Base-by-base conservation (phyloP, 1,140 invertebrate species). In the Chironomus striatipennis region DNA sequence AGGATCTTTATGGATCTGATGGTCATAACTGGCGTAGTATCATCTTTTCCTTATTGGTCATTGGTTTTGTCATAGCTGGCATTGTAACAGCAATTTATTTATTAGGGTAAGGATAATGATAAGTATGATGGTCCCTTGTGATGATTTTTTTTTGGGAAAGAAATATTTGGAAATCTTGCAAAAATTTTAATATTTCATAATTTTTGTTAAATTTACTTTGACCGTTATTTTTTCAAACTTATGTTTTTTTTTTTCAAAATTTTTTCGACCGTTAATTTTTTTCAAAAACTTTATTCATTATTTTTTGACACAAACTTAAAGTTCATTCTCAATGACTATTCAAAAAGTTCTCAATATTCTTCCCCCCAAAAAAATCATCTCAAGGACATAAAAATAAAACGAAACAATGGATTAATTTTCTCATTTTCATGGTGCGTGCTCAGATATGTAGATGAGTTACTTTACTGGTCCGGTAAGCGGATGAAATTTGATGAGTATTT, bases 11-110 rank as follows among this genome's bases (percentile, higher is more conserved):
- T 79, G 86, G 86, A 72, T 90, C 90, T 76, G 91, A 92, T 83
- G 91, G 91, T 75, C 90, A 93, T 84, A 93, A 94, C 82, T 94
- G 92, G 92, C 87, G 90, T 81, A 92, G 91, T 81, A 91, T 94
- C 80, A 88, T 94, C 78, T 91, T 93, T 80, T 92, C 91, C 64
- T 84, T 94, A 79, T 86, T 93, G 84, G 92, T 94, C 79, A 94
- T 94, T 84, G 88, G 90, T 80, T 87, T 91, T 83, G 91, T 94
- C 77, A 92, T 94, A 83, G 89, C 91, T 74, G 91, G 92, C 64
- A 93, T 93, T 78, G 90, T 92, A 77, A 91, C 90, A 76, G 92
- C 92, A 76, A 93, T 94, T 82, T 92, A 93, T 85, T 87, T 93
- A 80, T 87, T 93, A 79, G 92, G 92, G 87, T 90, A 80, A 86